These are phyloP conservation scores for Steinernema khuongi DNA, from an alignment of 1,140 invertebrate genomes.

Conservation along the genomic window DNA sequence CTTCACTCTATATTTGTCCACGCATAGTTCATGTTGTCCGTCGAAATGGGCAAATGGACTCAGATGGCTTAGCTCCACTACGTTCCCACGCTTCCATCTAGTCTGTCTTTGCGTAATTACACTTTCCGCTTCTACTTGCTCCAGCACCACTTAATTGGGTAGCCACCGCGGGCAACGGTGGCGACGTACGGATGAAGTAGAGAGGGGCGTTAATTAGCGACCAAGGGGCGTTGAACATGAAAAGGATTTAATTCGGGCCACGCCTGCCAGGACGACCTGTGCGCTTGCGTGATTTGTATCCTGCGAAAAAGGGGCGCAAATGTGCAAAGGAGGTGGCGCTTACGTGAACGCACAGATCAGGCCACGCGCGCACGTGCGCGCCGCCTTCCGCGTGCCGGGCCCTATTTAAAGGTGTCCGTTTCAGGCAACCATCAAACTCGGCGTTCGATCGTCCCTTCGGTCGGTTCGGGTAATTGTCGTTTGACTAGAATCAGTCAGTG, in stretches of 20 bases:
- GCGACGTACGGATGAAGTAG: too few relatives aligned
- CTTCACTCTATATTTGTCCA: too few relatives aligned
- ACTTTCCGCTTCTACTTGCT: background rate
- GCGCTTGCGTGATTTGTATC: background rate
- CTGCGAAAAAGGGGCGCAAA: background rate
- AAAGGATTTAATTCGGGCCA: background rate
- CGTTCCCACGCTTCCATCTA: too few relatives aligned
- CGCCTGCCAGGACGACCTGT: background rate
- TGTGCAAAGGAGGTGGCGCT: slow-evolving; percentile 16
- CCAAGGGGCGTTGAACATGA: background rate
- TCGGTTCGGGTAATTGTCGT: too few relatives aligned
- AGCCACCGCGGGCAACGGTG: background rate
- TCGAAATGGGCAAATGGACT: too few relatives aligned
- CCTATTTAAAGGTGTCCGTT: background rate
- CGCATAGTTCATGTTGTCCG: too few relatives aligned
- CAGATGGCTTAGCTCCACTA: too few relatives aligned
- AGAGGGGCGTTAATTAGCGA: background rate
- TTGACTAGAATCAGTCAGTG: too few relatives aligned
- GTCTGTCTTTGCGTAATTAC: background rate
- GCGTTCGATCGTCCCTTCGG: background rate
- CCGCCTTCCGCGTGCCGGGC: background rate
- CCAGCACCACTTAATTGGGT: background rate
- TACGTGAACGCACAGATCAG: background rate
- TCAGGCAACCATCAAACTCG: background rate
- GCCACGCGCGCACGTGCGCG: slow-evolving; percentile 12